phyloP scores from a whole-genome alignment of 2,888 invertebrate genomes.

The Copidosoma aretas region DNA sequence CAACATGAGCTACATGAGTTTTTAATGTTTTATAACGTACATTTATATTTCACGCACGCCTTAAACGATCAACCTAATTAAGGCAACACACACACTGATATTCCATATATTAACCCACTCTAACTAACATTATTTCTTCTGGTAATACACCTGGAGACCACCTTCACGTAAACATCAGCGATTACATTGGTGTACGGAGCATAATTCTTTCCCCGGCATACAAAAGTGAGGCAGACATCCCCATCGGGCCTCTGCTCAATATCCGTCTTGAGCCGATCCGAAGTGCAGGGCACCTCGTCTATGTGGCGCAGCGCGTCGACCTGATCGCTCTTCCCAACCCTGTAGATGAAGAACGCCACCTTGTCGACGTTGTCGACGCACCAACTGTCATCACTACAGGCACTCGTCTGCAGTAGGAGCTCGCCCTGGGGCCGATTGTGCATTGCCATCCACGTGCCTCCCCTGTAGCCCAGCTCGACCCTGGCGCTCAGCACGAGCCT shows the following conservation, averaged over 20 bases:
- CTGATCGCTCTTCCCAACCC: not conserved
- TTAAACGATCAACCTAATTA: too few species aligned
- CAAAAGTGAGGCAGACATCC: not conserved
- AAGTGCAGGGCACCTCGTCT: conserved; percentile 12
- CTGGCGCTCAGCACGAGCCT: not conserved
- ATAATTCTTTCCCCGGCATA: not conserved
- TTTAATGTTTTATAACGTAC: too few species aligned
- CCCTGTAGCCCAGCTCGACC: not conserved
- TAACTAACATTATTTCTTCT: too few species aligned
- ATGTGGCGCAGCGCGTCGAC: not conserved
- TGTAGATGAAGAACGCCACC: conserved; percentile 3
- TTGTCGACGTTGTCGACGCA: not conserved
- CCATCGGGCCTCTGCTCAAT: not conserved
- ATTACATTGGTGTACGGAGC: not conserved
- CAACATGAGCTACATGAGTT: too few species aligned
- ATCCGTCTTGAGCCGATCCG: conserved; percentile 1
- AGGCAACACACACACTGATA: too few species aligned
- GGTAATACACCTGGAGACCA: too few species aligned
- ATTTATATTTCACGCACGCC: too few species aligned
- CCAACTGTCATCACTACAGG: conserved; percentile 12
- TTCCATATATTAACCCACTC: too few species aligned
- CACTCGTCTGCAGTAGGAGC: conserved; percentile 7
- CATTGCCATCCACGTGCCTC: conserved; percentile 17
- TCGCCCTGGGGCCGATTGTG: conserved; percentile 3
- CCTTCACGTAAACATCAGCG: too few species aligned